phyloP scores from a whole-genome alignment of 2,888 invertebrate genomes.

The Eledona agricola region DNA sequence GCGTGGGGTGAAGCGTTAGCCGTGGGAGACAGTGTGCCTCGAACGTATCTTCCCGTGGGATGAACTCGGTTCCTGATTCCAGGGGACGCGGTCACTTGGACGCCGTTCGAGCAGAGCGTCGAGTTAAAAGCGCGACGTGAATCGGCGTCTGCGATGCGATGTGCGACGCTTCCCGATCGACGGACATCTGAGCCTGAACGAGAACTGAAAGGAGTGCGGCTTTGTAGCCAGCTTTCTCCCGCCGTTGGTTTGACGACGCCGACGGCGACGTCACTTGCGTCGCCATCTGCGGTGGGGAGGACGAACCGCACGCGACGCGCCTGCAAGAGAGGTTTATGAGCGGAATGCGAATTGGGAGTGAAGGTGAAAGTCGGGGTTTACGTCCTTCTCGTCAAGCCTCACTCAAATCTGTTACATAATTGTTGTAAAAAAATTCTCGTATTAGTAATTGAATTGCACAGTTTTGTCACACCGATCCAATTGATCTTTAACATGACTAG shows the following conservation, averaged over 20 bases:
- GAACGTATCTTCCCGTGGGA: slow-evolving; percentile 59
- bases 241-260: slow-evolving; percentile 43
- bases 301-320: slow-evolving; percentile 57
- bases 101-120: slow-evolving; percentile 33
- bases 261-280: slow-evolving; percentile 36
- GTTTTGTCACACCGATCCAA: too few relatives aligned
- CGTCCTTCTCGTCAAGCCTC: too few relatives aligned
- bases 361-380: too few relatives aligned
- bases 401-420: too few relatives aligned
- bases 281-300: slow-evolving; percentile 55
- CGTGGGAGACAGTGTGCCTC: slow-evolving; percentile 63
- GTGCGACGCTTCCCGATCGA: slow-evolving; percentile 42
- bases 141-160: slow-evolving; percentile 42
- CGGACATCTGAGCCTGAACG: slow-evolving; percentile 46
- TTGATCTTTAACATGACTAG: too few relatives aligned
- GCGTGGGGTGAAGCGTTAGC: slow-evolving; percentile 55
- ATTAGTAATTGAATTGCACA: too few relatives aligned
- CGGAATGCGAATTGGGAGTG: too few relatives aligned
- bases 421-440: too few relatives aligned
- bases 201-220: slow-evolving; percentile 50
- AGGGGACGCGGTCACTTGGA: slow-evolving; percentile 54
- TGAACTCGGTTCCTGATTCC: slow-evolving; percentile 56
- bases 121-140: slow-evolving; percentile 31
- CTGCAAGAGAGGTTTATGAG: slow-evolving; percentile 52
- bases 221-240: slow-evolving; percentile 50